These are phyloP conservation scores for Oreonectes daqikongensis DNA, from an alignment of 2,797 vertebrate species.

Conservation along the genomic window DNA sequence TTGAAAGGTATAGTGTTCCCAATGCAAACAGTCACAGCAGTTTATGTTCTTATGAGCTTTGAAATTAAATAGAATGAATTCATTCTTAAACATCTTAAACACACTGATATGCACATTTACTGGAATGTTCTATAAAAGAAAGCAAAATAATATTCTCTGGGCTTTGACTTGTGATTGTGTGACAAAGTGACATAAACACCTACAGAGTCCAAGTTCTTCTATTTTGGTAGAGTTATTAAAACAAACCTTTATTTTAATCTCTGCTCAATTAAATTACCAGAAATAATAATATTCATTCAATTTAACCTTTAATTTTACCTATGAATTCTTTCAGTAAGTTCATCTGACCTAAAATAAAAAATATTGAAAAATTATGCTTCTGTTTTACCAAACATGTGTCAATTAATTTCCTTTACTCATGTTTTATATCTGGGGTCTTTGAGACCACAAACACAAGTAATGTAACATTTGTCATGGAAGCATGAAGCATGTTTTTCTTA, in stretches of 20 bases:
- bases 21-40: conserved; percentile 47
- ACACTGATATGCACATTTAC: not conserved
- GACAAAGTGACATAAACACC: conserved; percentile 18
- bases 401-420: not conserved
- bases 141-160: conserved; percentile 10
- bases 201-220: not conserved
- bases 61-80: conserved; percentile 20
- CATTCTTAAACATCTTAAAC: not conserved
- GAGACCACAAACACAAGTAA: too few species aligned
- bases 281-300: not conserved
- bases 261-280: not conserved
- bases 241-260: conserved; percentile 1
- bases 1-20: conserved; percentile 42
- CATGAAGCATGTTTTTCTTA: too few species aligned
- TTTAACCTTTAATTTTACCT: not conserved
- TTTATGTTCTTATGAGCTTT: conserved; percentile 6
- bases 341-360: not conserved
- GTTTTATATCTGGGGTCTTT: not conserved
- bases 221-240: conserved; percentile 3
- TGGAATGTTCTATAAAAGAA: not conserved
- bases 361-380: not conserved
- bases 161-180: conserved; percentile 10
- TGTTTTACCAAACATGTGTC: not conserved
- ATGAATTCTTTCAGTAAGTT: not conserved
- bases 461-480: too few species aligned